phyloP scores from a whole-genome alignment of 2,888 invertebrate species.

The Zaprionus lineosus region DNA sequence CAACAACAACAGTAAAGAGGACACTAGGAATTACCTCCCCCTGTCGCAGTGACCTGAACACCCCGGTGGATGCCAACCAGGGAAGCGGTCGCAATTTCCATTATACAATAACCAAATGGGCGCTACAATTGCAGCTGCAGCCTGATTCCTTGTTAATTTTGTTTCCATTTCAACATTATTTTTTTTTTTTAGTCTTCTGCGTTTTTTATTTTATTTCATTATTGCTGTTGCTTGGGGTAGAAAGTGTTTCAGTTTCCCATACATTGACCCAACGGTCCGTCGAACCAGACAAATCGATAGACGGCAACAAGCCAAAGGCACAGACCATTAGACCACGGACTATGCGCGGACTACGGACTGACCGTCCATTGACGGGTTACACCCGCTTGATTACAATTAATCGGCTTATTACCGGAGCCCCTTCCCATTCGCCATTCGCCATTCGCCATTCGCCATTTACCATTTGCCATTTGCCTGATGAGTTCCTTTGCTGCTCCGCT shows the following conservation, averaged over 20 bases:
- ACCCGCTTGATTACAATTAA: slow-evolving; percentile 76
- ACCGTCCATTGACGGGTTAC: slow-evolving; percentile 33
- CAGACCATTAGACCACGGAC: slow-evolving; percentile 44
- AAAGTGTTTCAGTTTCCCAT: slow-evolving; percentile 73
- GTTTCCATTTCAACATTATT: slow-evolving; percentile 18
- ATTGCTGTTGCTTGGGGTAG: slow-evolving; percentile 56
- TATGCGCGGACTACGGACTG: no score
- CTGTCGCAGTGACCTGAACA: no score
- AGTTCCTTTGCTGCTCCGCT: slow-evolving; percentile 18
- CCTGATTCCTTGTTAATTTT: slow-evolving; percentile 42
- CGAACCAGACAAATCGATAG: slow-evolving; percentile 70
- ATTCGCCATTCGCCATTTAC: no score
- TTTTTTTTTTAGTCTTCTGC: not conserved
- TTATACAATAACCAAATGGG: slow-evolving; percentile 33
- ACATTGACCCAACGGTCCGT: slow-evolving; percentile 56
- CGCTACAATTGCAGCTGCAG: slow-evolving; percentile 20
- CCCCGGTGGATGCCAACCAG: not conserved
- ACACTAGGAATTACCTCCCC: no score
- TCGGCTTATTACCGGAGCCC: slow-evolving; percentile 68
- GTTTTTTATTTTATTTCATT: not conserved
- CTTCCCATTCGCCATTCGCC: slow-evolving; percentile 44
- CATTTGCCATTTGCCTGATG: slow-evolving; percentile 46
- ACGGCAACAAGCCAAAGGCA: slow-evolving; percentile 30
- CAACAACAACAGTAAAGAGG: no score
- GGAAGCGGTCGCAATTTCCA: slow-evolving; percentile 19